These are phyloP conservation scores for Periphyllus acericola DNA, from an alignment of 2,888 invertebrate species.

Conservation along the genomic window DNA sequence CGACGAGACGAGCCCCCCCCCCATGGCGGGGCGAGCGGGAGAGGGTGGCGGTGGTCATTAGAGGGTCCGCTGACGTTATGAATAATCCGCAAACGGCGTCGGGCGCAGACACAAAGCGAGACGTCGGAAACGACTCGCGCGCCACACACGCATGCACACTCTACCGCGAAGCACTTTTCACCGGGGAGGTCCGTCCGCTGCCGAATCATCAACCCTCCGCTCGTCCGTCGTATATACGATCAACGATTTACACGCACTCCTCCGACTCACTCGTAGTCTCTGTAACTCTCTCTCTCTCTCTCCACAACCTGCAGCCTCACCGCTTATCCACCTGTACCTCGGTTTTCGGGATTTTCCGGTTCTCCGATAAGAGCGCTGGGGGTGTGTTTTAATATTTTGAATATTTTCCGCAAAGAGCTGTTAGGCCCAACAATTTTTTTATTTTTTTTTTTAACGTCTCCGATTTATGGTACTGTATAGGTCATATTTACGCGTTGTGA, in stretches of 20 bases:
- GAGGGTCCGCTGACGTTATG: slow-evolving; percentile 47
- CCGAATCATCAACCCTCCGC: too few species aligned
- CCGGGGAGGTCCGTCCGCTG: background rate
- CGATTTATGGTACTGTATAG: too few species aligned
- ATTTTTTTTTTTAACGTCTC: too few species aligned
- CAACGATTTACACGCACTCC: background rate
- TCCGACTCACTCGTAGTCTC: background rate
- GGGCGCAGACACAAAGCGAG: slow-evolving; percentile 10
- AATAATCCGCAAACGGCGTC: slow-evolving; percentile 26
- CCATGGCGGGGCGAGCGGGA: background rate
- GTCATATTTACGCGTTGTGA: too few species aligned
- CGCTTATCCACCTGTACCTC: too few species aligned
- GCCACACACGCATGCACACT: background rate
- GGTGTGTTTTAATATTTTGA: too few species aligned
- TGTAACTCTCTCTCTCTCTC: background rate
- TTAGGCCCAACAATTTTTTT: too few species aligned
- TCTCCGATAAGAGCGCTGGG: too few species aligned
- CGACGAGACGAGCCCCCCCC: background rate
- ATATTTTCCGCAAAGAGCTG: too few species aligned
- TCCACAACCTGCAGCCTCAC: too few species aligned
- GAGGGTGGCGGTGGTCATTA: slow-evolving; percentile 36
- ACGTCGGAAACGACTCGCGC: slow-evolving; percentile 21
- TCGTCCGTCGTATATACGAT: background rate
- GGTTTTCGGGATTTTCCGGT: too few species aligned
- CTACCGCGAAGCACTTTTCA: slow-evolving; percentile 4